Evolutionary conservation across 2,113 vertebrate genomes (phyloP).

Genomic region (Heterotilapia buettikoferi): DNA sequence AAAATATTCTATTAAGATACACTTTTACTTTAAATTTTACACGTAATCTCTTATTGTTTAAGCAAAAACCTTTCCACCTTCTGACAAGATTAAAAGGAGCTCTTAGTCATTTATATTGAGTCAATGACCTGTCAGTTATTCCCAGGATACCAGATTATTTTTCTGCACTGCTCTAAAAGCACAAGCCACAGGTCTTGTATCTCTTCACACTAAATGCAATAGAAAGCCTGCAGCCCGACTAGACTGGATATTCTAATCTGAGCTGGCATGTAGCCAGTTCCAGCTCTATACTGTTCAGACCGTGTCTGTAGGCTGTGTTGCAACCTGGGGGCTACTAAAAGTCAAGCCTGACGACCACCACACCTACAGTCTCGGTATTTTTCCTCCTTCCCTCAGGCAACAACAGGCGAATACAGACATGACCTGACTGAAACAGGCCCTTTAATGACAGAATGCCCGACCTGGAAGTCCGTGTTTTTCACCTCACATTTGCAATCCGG

Average conservation of each 20-base stretch:
- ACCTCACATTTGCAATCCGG: neutral
- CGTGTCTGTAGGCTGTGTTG: neutral
- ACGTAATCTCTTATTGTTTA: neutral
- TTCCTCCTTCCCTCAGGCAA: neutral
- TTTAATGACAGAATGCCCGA: neutral
- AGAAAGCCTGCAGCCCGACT: neutral
- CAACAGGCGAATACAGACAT: neutral
- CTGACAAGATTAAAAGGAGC: neutral
- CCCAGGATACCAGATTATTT: neutral
- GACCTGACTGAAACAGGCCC: neutral
- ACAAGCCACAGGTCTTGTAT: neutral
- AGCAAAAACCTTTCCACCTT: neutral
- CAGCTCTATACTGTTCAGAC: neutral
- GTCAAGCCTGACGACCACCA: neutral
- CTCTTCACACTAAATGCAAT: constrained; percentile 6
- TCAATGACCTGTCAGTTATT: neutral
- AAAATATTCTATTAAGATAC: neutral
- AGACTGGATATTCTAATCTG: neutral
- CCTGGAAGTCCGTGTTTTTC: neutral
- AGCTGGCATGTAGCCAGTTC: neutral
- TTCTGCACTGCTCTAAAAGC: neutral
- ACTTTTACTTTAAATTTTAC: neutral
- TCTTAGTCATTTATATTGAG: neutral
- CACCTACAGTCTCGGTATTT: neutral
- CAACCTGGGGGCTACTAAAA: neutral